Evolutionary conservation across 2,113 vertebrate species (phyloP).

Genomic region (Rhynchopsitta pachyrhyncha): DNA sequence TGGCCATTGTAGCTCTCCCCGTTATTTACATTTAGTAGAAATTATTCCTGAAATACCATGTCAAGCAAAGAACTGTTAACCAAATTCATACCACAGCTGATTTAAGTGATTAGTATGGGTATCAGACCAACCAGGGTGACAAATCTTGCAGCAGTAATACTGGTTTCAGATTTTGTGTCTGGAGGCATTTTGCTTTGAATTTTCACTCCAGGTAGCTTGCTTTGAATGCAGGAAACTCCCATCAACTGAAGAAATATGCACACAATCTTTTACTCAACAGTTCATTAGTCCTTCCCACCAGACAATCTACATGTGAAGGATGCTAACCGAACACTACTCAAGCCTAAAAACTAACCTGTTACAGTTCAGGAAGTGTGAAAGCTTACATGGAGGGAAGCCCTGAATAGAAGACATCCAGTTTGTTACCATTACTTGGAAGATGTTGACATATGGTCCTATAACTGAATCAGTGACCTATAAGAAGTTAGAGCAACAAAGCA

Average conservation of each 20-base stretch:
- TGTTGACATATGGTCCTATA: neutral
- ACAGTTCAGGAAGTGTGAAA: neutral
- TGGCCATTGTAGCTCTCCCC: neutral
- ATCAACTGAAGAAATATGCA: neutral
- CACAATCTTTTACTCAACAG: neutral
- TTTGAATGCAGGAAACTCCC: neutral
- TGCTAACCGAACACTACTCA: neutral
- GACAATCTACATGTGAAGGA: fast-evolving
- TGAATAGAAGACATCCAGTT: neutral
- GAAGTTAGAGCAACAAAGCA: neutral
- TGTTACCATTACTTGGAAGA: neutral
- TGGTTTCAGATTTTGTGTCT: no score
- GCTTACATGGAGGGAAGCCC: neutral
- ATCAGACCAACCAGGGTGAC: neutral
- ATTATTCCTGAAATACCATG: neutral
- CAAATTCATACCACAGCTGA: neutral
- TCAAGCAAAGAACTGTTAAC: neutral
- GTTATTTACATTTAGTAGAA: neutral
- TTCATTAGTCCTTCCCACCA: neutral
- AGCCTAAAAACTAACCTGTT: neutral
- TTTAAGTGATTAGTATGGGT: neutral
- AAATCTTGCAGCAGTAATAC: neutral
- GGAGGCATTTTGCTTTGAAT: neutral
- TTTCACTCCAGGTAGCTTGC: neutral
- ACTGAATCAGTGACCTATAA: neutral